These are phyloP conservation scores for Oreonectes daqikongensis DNA, from an alignment of 2,797 vertebrate genomes.

Conservation along the genomic window DNA sequence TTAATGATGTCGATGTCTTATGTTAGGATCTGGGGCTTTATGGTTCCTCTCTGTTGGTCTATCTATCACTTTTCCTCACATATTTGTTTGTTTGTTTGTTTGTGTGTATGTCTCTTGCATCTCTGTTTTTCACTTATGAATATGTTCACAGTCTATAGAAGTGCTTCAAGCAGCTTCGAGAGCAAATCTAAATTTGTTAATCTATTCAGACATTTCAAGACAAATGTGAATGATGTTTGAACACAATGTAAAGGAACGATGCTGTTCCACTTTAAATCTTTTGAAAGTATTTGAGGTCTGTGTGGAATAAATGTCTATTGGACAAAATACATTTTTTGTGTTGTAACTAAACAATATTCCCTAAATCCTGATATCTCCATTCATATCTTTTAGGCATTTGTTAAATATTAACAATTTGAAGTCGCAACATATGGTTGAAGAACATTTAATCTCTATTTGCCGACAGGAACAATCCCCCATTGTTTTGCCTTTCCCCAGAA, in stretches of 20 bases:
- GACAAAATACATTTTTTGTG: too few species aligned
- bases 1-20: constrained; percentile 24
- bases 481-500: constrained; percentile 21
- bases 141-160: too few species aligned
- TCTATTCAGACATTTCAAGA: neutral
- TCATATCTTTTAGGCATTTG: neutral
- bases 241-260: too few species aligned
- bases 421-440: constrained; percentile 15
- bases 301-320: too few species aligned
- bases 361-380: constrained; percentile 3
- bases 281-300: too few species aligned
- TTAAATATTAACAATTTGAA: constrained; percentile 33
- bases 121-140: neutral
- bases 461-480: neutral
- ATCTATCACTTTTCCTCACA: constrained; percentile 56
- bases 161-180: neutral
- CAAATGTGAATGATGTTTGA: neutral
- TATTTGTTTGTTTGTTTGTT: constrained; percentile 50
- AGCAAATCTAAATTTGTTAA: neutral
- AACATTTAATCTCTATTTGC: neutral
- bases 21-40: constrained; percentile 2
- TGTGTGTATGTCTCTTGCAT: constrained; percentile 11
- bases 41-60: constrained; percentile 54
- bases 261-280: too few species aligned
- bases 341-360: too few species aligned